phyloP scores from a whole-genome alignment of 2,113 vertebrate species.

The Planiliza haematocheilus region DNA sequence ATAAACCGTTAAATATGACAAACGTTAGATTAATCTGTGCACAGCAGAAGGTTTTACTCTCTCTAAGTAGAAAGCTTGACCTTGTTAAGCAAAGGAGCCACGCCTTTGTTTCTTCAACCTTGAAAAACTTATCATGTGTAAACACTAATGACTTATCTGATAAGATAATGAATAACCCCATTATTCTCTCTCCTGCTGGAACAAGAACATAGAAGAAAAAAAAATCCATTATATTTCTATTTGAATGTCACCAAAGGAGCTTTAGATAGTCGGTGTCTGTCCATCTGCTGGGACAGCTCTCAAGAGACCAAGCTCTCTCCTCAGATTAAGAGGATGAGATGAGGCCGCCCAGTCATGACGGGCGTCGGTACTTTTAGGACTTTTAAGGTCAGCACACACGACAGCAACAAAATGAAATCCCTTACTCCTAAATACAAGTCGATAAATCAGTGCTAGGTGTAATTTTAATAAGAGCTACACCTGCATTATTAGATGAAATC shows the following conservation, averaged over 20 bases:
- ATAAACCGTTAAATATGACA: not conserved
- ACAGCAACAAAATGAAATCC: not conserved
- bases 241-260: not conserved
- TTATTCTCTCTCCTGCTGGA: not conserved
- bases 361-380: conserved; percentile 5
- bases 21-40: not conserved
- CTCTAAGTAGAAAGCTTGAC: conserved; percentile 20
- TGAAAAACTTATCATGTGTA: conserved; percentile 38
- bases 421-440: not conserved
- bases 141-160: conserved; percentile 38
- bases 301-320: not conserved
- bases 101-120: conserved; percentile 40
- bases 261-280: not conserved
- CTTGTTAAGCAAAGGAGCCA: conserved; percentile 41
- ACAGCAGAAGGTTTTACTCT: not conserved
- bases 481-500: not conserved
- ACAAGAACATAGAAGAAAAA: conserved; percentile 1
- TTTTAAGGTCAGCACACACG: not conserved
- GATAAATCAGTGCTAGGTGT: not conserved
- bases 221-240: too few relatives aligned
- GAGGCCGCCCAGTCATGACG: not conserved
- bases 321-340: conserved; percentile 14
- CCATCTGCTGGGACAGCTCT: not conserved
- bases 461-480: not conserved
- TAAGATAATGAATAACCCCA: not conserved